Conservation (phyloP, 1,140 invertebrate genomes). For the Aleiodes sp. region DNA sequence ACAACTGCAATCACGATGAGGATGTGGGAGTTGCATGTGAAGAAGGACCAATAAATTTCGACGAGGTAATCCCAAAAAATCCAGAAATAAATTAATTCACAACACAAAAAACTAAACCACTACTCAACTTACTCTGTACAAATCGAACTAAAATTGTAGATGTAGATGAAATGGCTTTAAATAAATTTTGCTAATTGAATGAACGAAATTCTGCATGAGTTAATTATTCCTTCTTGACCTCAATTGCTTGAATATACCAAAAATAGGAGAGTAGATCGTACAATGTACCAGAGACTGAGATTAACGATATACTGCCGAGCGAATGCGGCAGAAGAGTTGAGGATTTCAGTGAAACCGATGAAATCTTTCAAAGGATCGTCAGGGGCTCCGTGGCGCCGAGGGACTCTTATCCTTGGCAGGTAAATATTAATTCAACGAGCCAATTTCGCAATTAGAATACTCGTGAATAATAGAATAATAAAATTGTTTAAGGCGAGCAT, state of each 20-base stretch:
- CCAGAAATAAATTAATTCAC: neutral
- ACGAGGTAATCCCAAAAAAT: slow-evolving; percentile 52
- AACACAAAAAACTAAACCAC: neutral
- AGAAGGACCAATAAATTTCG: slow-evolving; percentile 42
- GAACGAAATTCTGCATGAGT: neutral
- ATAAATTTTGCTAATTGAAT: neutral
- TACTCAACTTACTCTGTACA: too few relatives aligned
- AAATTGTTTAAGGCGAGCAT: slow-evolving; percentile 72
- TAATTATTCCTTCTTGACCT: slow-evolving; percentile 1
- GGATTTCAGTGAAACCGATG: slow-evolving; percentile 59
- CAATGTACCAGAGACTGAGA: slow-evolving; percentile 43
- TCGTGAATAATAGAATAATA: too few relatives aligned
- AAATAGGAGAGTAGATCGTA: too few relatives aligned
- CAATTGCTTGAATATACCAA: neutral
- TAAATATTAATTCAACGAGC: slow-evolving; percentile 51
- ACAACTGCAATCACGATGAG: slow-evolving; percentile 80
- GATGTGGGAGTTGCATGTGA: slow-evolving; percentile 76
- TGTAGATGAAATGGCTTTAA: neutral
- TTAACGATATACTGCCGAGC: slow-evolving; percentile 59
- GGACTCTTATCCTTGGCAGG: slow-evolving; percentile 84
- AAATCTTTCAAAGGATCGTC: slow-evolving; percentile 67
- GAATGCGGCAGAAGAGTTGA: slow-evolving; percentile 66
- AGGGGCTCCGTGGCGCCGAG: slow-evolving; percentile 67
- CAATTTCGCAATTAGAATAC: too few relatives aligned
- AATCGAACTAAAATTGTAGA: too few relatives aligned